phyloP scores from a whole-genome alignment of 2,888 invertebrate species.

The Thera obeliscata region DNA sequence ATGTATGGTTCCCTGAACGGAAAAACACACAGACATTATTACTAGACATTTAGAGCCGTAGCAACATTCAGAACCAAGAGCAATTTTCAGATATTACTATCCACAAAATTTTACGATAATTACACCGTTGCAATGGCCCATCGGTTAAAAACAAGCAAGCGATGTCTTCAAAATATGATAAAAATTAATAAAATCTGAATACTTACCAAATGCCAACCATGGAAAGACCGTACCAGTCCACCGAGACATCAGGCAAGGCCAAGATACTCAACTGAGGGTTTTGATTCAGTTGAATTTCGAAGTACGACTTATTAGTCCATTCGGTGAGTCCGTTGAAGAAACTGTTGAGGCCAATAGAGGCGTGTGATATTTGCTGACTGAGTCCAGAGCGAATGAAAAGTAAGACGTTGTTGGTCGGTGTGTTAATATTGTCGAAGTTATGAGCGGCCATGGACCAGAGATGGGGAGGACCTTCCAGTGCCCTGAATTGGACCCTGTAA shows the following conservation, averaged over 20 bases:
- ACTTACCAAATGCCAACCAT: conserved; percentile 75
- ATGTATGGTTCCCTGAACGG: conserved; percentile 71
- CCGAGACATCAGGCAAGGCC: conserved; percentile 67
- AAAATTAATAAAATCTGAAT: neutral
- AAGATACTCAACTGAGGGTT: conserved; percentile 61
- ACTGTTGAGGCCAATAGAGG: conserved; percentile 62
- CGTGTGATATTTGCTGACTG: conserved; percentile 56
- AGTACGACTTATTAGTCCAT: conserved; percentile 66
- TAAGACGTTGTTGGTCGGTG: conserved; percentile 58
- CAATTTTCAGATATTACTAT: too few species aligned
- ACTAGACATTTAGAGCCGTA: neutral
- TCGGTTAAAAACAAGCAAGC: too few species aligned
- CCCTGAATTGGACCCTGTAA: conserved; percentile 58
- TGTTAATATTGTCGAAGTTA: conserved; percentile 57
- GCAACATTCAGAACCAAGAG: too few species aligned
- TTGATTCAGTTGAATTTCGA: conserved; percentile 62
- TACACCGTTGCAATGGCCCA: too few species aligned
- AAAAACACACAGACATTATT: neutral
- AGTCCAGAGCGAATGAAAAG: conserved; percentile 58
- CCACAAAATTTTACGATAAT: too few species aligned
- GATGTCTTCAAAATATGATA: too few species aligned
- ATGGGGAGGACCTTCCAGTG: conserved; percentile 60
- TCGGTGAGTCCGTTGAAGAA: conserved; percentile 59
- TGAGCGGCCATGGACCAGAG: conserved; percentile 74
- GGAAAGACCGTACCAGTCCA: conserved; percentile 69